Evolutionary conservation across 2,888 invertebrate genomes (phyloP).

Genomic region (Lypha dubia): DNA sequence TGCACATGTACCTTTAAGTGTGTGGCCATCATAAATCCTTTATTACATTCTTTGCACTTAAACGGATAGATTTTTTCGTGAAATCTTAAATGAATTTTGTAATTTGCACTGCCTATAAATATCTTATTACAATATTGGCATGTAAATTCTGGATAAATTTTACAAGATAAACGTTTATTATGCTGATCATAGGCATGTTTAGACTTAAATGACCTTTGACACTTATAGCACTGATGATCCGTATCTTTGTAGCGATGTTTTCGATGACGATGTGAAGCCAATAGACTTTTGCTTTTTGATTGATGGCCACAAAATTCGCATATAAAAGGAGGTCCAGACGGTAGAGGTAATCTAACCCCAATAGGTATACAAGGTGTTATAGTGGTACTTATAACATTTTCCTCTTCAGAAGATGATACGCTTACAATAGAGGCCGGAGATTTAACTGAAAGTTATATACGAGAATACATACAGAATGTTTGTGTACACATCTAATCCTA

Average conservation of each 20-base stretch:
- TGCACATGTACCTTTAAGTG: conserved; percentile 72
- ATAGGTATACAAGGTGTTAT: conserved; percentile 18
- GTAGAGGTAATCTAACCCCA: conserved; percentile 35
- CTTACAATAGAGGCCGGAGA: conserved; percentile 45
- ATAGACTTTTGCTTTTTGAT: conserved; percentile 61
- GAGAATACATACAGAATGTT: background rate
- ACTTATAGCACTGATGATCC: conserved; percentile 65
- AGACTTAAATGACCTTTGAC: conserved; percentile 66
- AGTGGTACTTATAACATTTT: conserved; percentile 1
- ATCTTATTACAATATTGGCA: conserved; percentile 73
- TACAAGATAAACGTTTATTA: conserved; percentile 67
- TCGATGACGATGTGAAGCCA: conserved; percentile 74
- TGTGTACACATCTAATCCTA: background rate
- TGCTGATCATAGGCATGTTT: conserved; percentile 62
- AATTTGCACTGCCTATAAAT: conserved; percentile 71
- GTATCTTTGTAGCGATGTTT: conserved; percentile 71
- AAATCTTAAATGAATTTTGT: conserved; percentile 73
- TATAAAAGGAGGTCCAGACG: conserved; percentile 68
- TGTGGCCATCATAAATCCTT: conserved; percentile 73
- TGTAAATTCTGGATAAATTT: conserved; percentile 71
- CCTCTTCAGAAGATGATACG: conserved; percentile 5
- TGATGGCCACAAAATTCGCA: conserved; percentile 71
- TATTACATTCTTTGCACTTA: conserved; percentile 71
- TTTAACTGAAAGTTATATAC: conserved; percentile 6
- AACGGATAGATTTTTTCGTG: conserved; percentile 74